Percentiles rank a stretch among this genome's conserved stretches.
Conservation (phyloP, 2,888 invertebrate genomes). For the Torymus auratus region DNA sequence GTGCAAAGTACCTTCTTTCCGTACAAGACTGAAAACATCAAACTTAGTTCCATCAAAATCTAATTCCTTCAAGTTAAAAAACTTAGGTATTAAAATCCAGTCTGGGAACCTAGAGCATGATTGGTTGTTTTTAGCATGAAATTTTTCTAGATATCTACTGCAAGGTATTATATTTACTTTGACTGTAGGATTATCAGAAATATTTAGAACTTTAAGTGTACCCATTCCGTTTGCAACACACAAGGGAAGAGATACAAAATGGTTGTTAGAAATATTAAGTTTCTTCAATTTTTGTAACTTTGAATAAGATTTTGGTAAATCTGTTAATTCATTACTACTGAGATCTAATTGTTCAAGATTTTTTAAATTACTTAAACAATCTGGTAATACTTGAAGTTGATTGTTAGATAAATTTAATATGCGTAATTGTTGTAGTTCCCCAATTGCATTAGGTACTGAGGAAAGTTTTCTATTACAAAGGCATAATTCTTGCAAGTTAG, state of each 20-base stretch:
- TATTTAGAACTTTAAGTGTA: slow-evolving; percentile 46
- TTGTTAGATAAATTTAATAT: slow-evolving; percentile 48
- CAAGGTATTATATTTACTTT: slow-evolving; percentile 48
- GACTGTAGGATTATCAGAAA: slow-evolving; percentile 45
- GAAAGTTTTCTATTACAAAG: slow-evolving; percentile 6
- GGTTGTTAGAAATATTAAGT: slow-evolving; percentile 53
- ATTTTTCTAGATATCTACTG: slow-evolving; percentile 55
- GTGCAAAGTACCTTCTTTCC: slow-evolving; percentile 6
- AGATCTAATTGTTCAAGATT: slow-evolving; percentile 50
- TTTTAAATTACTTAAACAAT: slow-evolving; percentile 43
- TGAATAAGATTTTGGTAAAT: slow-evolving; percentile 42
- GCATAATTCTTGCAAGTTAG: slow-evolving; percentile 14
- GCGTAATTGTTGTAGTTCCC: slow-evolving; percentile 31
- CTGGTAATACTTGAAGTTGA: slow-evolving; percentile 48
- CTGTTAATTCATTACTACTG: slow-evolving; percentile 39
- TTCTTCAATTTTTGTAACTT: slow-evolving; percentile 43
- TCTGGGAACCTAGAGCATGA: slow-evolving; percentile 54
- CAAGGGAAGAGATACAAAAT: slow-evolving; percentile 43
- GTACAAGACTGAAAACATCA: slow-evolving; percentile 36
- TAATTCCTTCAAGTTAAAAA: slow-evolving; percentile 54
- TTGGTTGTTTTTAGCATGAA: slow-evolving; percentile 50
- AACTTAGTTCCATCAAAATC: slow-evolving; percentile 49
- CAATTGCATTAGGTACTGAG: slow-evolving; percentile 26
- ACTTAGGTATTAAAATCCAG: slow-evolving; percentile 51
- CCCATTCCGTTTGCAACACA: slow-evolving; percentile 51